Percentiles rank a stretch among this genome's conserved stretches.
These are phyloP conservation scores for Pristionchus maxplancki DNA, from an alignment of 2,888 invertebrate species.

Conservation along the genomic window DNA sequence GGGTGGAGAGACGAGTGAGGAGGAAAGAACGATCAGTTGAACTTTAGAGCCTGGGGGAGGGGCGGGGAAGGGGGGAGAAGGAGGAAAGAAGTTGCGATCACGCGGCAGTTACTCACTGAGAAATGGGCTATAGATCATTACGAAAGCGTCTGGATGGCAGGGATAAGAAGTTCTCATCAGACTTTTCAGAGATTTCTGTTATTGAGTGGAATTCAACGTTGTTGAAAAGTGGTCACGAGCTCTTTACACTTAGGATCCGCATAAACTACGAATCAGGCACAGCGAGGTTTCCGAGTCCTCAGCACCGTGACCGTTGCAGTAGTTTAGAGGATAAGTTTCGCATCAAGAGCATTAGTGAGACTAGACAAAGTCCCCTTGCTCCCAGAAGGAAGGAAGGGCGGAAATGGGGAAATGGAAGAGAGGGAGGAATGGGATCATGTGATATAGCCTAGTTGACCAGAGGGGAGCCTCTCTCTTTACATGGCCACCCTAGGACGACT, in stretches of 20 bases:
- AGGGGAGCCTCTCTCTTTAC: background rate
- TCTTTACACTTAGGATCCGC: no score
- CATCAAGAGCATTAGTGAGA: background rate
- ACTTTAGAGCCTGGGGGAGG: conserved; percentile 24
- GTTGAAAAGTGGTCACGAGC: no score
- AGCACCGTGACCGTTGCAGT: no score
- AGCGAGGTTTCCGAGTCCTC: no score
- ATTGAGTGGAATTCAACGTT: no score
- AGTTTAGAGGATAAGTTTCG: no score
- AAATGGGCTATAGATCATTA: no score
- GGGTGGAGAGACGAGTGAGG: background rate
- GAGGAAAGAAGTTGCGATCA: background rate
- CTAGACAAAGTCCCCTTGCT: no score
- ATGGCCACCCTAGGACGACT: background rate
- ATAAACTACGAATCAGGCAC: no score
- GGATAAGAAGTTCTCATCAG: no score
- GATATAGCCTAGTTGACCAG: conserved; percentile 5
- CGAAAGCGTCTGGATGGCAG: no score
- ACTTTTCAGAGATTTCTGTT: no score
- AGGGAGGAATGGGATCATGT: background rate
- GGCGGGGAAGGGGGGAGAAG: background rate
- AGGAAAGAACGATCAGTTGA: conserved; percentile 40
- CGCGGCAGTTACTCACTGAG: background rate
- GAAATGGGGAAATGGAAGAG: background rate
- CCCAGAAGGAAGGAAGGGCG: background rate